These are phyloP conservation scores for Mesaphorura yosii DNA, from an alignment of 1,140 invertebrate species.

Conservation along the genomic window DNA sequence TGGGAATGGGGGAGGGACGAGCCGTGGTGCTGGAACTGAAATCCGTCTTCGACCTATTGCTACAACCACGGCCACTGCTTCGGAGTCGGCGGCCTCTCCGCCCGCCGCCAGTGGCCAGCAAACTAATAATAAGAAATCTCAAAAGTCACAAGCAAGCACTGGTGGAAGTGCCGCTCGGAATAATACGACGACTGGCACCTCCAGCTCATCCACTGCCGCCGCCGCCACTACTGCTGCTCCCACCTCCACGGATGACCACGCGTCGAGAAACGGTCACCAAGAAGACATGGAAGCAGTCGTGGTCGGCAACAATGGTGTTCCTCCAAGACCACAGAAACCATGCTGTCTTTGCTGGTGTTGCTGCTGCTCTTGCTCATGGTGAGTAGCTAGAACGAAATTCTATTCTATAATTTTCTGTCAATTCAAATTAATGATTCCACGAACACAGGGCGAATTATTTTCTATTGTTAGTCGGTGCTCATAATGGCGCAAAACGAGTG, in stretches of 20 bases:
- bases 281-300: constrained; percentile 26
- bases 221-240: constrained; percentile 3
- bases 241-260: constrained; percentile 13
- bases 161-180: neutral
- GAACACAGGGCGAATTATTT: no score
- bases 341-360: constrained; percentile 38
- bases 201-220: neutral
- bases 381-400: no score
- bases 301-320: constrained; percentile 23
- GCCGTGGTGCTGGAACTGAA: constrained; percentile 5
- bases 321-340: constrained; percentile 18
- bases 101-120: neutral
- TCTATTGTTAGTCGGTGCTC: no score
- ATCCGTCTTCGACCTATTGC: constrained; percentile 11
- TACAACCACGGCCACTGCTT: no score
- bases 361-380: constrained; percentile 36
- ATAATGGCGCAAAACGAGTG: no score
- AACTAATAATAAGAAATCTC: neutral
- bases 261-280: constrained; percentile 23
- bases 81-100: neutral
- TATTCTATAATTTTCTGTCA: neutral
- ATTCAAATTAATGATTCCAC: neutral
- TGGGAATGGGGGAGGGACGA: no score
- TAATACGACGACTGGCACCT: constrained; percentile 5
- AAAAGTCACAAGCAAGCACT: neutral